Conservation (phyloP, 2,797 vertebrate species). For the Anguilla obscura region DNA sequence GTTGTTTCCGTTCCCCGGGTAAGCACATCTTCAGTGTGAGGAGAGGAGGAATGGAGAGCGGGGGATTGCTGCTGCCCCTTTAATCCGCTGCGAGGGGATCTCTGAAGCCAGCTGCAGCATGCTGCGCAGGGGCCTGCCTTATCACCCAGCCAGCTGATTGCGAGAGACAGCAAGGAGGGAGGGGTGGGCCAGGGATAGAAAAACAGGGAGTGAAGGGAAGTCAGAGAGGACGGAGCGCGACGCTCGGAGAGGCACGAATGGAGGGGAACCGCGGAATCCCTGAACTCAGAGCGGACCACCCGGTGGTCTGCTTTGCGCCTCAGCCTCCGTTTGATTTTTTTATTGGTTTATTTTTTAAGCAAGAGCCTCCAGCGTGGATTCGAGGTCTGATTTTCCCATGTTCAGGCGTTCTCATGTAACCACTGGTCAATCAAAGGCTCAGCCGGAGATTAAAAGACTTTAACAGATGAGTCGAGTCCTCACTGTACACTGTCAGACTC, state of each 20-base stretch:
- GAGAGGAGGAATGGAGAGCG: neutral
- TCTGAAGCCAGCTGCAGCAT: neutral
- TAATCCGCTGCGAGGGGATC: constrained; percentile 25
- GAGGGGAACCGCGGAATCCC: constrained; percentile 20
- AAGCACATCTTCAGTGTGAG: constrained; percentile 19
- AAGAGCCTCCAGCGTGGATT: neutral
- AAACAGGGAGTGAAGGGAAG: constrained; percentile 40
- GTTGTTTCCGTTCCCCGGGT: constrained; percentile 25
- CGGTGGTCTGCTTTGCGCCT: neutral
- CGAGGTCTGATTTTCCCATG: neutral
- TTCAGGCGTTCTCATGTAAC: neutral
- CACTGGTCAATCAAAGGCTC: neutral
- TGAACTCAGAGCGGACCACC: constrained; percentile 33
- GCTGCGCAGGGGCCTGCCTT: constrained; percentile 27
- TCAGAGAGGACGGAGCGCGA: neutral
- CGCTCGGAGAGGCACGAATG: constrained; percentile 8
- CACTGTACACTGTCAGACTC: neutral
- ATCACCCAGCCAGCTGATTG: constrained; percentile 31
- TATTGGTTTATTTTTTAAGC: neutral
- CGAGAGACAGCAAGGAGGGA: constrained; percentile 18
- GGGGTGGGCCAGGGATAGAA: constrained; percentile 30
- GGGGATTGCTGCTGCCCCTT: constrained; percentile 10
- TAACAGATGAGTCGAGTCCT: neutral
- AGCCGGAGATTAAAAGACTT: neutral
- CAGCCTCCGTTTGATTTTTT: neutral